Evolutionary conservation across 2,113 vertebrate genomes (phyloP).

Genomic region (Cygnus atratus): DNA sequence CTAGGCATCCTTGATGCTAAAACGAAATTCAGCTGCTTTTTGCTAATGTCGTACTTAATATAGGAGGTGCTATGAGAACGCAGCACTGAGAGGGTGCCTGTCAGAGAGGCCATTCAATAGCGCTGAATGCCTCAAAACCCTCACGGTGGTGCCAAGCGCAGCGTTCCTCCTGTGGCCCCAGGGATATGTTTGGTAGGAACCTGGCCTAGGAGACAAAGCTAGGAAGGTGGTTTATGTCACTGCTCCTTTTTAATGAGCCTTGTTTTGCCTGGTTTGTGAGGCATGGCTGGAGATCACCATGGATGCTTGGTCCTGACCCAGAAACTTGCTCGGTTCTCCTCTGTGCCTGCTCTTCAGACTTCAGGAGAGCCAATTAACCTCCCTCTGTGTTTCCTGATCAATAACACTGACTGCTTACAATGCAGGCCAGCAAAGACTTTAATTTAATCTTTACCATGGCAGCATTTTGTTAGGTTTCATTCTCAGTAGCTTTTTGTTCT

Average conservation of each 20-base stretch:
- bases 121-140: not conserved
- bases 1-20: not conserved
- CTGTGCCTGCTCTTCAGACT: not conserved
- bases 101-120: not conserved
- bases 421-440: not conserved
- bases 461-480: not conserved
- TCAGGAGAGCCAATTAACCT: not conserved
- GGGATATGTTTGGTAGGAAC: not conserved
- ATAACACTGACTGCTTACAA: not conserved
- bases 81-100: not conserved
- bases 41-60: not conserved
- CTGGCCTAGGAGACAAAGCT: not conserved
- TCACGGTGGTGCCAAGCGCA: rapidly evolving
- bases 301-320: not conserved
- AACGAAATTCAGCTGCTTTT: not conserved
- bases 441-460: not conserved
- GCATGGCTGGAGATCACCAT: not conserved
- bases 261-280: not conserved
- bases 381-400: not conserved
- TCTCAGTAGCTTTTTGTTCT: not conserved
- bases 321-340: not conserved
- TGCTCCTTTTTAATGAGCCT: not conserved
- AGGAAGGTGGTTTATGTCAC: not conserved
- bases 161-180: not conserved
- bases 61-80: rapidly evolving